Base-by-base conservation (phyloP, 1,140 invertebrate genomes). In the Chymomyza costata region DNA sequence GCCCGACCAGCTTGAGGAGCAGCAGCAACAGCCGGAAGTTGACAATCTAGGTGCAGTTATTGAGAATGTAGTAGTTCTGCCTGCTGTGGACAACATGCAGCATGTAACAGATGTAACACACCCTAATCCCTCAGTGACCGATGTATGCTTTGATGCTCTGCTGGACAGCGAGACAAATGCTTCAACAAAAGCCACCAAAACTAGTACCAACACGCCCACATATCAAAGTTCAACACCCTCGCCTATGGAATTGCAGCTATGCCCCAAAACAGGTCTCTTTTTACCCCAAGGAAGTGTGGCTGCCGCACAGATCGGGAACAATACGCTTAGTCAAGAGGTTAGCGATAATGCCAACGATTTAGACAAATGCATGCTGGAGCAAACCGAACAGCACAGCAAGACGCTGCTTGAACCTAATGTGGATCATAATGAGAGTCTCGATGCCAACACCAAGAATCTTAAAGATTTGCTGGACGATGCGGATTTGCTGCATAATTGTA, bases 401-500 rank as follows among this genome's bases (percentile, higher is more conserved):
- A 2, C 30, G 21, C 18, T 14, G 11, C 19, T 39, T 35, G 15
- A 37, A 6, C 15, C 5, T 11, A 37, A 37, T 37, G 3, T 61
- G 6, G 55, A 47, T 37, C 44, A 44, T n/a, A 21, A 41, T 1
- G 47, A 44, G 17, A 65, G 52, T 31, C 55, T 80, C 18, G 82
- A 85, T 58, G 65, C 61, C 0, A 81, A 82, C 32, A 82, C 74
- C 6, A 83, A 83, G 56, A 83, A 85, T 60, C 64, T 85, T 2
- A 85, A 85, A 45, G 83, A 85, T 65, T 60, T 85, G 11, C 60
- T 85, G 1, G 83, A 85, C 45, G 81, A 84, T n/a, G 86, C 78
- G 6, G 86, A 86, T 41, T 50, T 86, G 11, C 86, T 88, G 37
- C 81, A 88, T n/a, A 86, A 87, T 32, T 88, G 87, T 30, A 87